phyloP scores from a whole-genome alignment of 2,797 vertebrate species.

The Hyperoplus lanceolatus region DNA sequence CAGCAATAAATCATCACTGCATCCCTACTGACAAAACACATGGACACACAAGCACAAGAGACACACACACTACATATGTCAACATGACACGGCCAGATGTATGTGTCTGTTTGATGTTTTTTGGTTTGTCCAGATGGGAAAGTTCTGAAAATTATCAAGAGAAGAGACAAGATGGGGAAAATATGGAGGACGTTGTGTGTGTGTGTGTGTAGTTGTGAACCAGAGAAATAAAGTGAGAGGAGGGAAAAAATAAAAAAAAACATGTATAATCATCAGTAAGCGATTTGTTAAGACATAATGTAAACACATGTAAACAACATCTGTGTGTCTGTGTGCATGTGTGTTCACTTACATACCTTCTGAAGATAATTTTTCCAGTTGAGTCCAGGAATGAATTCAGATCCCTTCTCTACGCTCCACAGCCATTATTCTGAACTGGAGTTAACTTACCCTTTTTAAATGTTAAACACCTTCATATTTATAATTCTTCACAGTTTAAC shows the following conservation, averaged over 20 bases:
- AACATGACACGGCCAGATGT: constrained; percentile 62
- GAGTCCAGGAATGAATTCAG: no score
- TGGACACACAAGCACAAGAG: background rate
- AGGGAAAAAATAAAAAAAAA: constrained; percentile 11
- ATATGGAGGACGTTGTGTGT: background rate
- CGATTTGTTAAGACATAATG: constrained; percentile 14
- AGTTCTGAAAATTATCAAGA: constrained; percentile 51
- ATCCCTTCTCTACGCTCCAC: no score
- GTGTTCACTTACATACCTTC: background rate
- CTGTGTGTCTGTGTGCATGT: constrained; percentile 15
- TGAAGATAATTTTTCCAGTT: no score
- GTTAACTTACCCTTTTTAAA: no score
- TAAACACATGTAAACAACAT: constrained; percentile 43
- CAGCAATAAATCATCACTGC: constrained; percentile 58
- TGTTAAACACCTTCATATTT: no score
- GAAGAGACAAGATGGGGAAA: constrained; percentile 35
- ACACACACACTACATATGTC: constrained; percentile 48
- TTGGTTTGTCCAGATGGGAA: constrained; percentile 60
- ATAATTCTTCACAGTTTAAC: no score
- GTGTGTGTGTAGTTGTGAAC: constrained; percentile 8
- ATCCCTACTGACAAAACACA: constrained; percentile 33
- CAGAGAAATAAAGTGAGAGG: background rate
- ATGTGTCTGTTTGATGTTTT: constrained; percentile 61
- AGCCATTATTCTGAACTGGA: no score
- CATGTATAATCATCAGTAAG: constrained; percentile 19